Evolutionary conservation across 2,113 vertebrate species (phyloP).

Genomic region (Carlito syrichta): DNA sequence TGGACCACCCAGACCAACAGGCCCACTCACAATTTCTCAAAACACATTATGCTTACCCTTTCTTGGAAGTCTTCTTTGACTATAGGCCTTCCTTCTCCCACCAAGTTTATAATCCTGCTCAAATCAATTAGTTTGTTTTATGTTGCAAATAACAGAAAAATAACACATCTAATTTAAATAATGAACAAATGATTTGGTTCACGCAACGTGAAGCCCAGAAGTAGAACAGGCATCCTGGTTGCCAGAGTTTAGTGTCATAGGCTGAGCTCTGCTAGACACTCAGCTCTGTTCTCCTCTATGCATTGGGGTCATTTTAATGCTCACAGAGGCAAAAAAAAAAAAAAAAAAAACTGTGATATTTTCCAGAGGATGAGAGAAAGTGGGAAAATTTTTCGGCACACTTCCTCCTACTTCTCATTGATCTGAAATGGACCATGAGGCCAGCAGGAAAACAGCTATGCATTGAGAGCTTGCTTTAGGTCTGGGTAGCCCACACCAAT

Average conservation of each 20-base stretch:
- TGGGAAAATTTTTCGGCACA: background rate
- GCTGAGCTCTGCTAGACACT: background rate
- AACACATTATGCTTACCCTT: background rate
- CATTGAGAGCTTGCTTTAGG: background rate
- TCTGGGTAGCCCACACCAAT: background rate
- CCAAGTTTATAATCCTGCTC: background rate
- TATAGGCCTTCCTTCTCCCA: background rate
- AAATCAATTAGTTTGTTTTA: background rate
- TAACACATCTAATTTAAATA: background rate
- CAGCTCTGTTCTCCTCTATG: background rate
- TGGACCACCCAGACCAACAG: background rate
- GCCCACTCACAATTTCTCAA: background rate
- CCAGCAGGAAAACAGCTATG: background rate
- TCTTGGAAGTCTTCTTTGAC: background rate
- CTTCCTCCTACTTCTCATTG: background rate
- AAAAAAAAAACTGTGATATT: background rate
- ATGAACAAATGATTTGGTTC: background rate
- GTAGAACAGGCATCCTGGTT: background rate
- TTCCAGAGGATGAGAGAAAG: background rate
- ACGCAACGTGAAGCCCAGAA: background rate
- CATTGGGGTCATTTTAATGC: background rate
- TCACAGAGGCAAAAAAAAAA: background rate
- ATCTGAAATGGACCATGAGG: background rate
- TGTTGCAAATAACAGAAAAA: background rate
- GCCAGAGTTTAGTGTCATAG: background rate